Evolutionary conservation across 2,797 vertebrate genomes (phyloP).

Genomic region (Gambusia yucatana): DNA sequence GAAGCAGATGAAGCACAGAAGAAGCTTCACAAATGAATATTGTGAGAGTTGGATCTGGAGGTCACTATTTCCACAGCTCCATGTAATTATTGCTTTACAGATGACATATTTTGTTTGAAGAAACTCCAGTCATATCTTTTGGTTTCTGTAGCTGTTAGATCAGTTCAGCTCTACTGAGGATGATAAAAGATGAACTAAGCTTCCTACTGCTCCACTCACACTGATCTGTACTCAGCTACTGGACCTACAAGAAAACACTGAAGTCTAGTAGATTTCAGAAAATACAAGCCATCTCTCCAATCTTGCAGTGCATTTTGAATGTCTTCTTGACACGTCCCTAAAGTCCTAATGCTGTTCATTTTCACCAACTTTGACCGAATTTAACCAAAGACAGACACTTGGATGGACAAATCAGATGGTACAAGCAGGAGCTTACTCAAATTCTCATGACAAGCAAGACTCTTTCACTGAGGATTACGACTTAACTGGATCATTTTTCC

Average conservation of each 20-base stretch:
- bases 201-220: neutral
- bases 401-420: constrained; percentile 10
- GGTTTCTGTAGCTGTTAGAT: neutral
- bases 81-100: neutral
- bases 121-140: neutral
- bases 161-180: constrained; percentile 16
- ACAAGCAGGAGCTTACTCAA: neutral
- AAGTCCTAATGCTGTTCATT: constrained; percentile 5
- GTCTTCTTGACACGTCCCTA: constrained; percentile 13
- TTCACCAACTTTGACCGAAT: constrained; percentile 26
- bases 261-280: constrained; percentile 66
- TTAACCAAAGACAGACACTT: constrained; percentile 43
- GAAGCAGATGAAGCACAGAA: constrained; percentile 1
- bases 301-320: constrained; percentile 10
- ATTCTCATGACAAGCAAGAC: neutral
- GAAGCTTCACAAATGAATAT: neutral
- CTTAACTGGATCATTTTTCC: constrained; percentile 43
- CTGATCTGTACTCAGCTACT: constrained; percentile 34
- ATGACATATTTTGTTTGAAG: neutral
- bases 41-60: neutral
- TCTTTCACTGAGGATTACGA: constrained; percentile 2
- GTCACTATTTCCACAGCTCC: neutral
- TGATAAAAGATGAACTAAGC: constrained; percentile 62
- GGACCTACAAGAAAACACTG: constrained; percentile 30
- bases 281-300: constrained; percentile 53